Conservation (phyloP, 1,140 invertebrate species). For the Portunus trituberculatus region DNA sequence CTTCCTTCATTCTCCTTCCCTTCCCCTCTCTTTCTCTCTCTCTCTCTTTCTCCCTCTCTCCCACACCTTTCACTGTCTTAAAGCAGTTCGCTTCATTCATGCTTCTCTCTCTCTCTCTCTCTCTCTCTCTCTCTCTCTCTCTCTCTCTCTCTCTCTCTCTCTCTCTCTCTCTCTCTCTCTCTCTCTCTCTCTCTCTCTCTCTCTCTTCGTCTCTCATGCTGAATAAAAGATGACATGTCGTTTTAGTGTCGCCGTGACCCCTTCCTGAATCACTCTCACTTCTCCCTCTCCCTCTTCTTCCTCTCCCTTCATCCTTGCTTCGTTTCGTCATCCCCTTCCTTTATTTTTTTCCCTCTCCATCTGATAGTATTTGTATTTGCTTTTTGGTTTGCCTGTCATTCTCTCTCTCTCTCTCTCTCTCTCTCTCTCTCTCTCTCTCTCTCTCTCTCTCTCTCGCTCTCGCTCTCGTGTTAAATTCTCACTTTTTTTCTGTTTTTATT, state of each 20-base stretch:
- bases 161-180: background rate
- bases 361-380: background rate
- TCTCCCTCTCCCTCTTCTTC: background rate
- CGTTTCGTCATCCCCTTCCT: too few relatives aligned
- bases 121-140: background rate
- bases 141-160: too few relatives aligned
- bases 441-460: background rate
- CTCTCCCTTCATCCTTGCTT: background rate
- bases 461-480: too few relatives aligned
- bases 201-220: background rate
- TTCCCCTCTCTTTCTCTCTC: background rate
- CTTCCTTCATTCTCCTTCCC: background rate
- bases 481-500: too few relatives aligned
- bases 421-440: background rate
- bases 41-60: background rate
- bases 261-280: background rate
- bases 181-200: background rate
- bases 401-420: too few relatives aligned
- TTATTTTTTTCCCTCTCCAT: background rate
- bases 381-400: background rate
- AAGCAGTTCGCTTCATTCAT: background rate
- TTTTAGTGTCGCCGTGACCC: too few relatives aligned
- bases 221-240: too few relatives aligned
- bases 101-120: background rate
- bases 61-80: too few relatives aligned